Conservation (phyloP, 2,888 invertebrate species). For the Labia minor region DNA sequence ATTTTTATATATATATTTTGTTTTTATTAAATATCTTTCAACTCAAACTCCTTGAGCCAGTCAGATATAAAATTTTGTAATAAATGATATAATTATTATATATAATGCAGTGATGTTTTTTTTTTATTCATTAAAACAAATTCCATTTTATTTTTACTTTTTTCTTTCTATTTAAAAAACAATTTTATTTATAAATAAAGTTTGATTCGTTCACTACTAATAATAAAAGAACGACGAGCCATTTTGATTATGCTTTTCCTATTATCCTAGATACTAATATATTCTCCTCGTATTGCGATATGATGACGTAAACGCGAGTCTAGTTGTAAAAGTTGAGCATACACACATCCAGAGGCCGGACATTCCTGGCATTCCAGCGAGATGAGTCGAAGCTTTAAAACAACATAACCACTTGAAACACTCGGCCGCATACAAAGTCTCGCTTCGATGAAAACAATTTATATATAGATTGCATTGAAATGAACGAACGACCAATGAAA, state of each 20-base stretch:
- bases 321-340: neutral
- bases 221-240: no score
- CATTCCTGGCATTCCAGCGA: slow-evolving; percentile 2
- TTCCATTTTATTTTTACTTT: no score
- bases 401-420: slow-evolving; percentile 1
- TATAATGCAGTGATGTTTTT: no score
- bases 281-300: neutral
- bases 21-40: no score
- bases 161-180: no score
- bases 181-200: no score
- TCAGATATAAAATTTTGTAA: no score
- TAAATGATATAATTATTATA: no score
- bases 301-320: neutral
- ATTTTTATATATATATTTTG: no score
- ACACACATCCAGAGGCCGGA: neutral
- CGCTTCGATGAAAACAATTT: slow-evolving; percentile 4
- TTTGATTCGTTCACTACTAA: no score
- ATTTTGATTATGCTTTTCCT: neutral
- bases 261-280: neutral
- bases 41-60: no score
- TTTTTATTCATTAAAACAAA: no score
- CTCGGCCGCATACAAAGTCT: neutral
- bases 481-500: neutral
- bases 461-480: slow-evolving; percentile 9
- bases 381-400: slow-evolving; percentile 4